These are phyloP conservation scores for Stichopus chloronotus DNA, from an alignment of 35 echinoderm and acorn worm genomes.

Conservation along the genomic window DNA sequence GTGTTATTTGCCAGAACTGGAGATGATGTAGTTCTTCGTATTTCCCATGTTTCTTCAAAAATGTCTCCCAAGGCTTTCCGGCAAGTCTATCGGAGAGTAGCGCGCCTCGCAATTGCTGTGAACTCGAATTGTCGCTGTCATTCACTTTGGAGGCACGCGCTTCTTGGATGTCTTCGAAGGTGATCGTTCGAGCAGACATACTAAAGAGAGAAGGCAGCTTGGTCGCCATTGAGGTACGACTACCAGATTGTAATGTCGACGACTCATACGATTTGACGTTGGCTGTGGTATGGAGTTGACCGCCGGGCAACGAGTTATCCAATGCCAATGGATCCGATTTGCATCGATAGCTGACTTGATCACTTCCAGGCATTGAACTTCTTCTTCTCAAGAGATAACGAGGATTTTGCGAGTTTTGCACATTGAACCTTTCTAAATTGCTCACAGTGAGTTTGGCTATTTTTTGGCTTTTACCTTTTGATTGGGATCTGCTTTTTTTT, in stretches of 20 bases:
- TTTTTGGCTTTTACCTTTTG: neutral
- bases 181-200: neutral
- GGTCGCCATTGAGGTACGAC: neutral
- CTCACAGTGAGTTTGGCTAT: conserved; percentile 32
- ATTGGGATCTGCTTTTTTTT: neutral
- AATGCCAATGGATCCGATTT: neutral
- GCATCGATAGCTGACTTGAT: neutral
- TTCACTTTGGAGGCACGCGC: neutral
- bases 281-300: neutral
- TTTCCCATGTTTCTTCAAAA: conserved; percentile 49
- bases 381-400: neutral
- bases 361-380: neutral
- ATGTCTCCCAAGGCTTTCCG: conserved; percentile 79
- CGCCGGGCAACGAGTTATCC: neutral
- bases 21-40: conserved; percentile 64
- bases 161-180: neutral
- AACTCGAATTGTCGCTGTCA: neutral
- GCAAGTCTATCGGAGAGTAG: conserved; percentile 79
- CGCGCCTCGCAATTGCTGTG: conserved; percentile 60
- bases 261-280: neutral
- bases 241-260: neutral
- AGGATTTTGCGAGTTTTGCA: neutral
- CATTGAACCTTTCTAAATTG: conserved; percentile 42
- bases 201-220: conserved; percentile 15
- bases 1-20: conserved; percentile 79